Evolutionary conservation across 2,797 vertebrate genomes (phyloP), one percentile per base, ranked within the genome.

Genomic region (Petrocephalus schoutedeni): DNA sequence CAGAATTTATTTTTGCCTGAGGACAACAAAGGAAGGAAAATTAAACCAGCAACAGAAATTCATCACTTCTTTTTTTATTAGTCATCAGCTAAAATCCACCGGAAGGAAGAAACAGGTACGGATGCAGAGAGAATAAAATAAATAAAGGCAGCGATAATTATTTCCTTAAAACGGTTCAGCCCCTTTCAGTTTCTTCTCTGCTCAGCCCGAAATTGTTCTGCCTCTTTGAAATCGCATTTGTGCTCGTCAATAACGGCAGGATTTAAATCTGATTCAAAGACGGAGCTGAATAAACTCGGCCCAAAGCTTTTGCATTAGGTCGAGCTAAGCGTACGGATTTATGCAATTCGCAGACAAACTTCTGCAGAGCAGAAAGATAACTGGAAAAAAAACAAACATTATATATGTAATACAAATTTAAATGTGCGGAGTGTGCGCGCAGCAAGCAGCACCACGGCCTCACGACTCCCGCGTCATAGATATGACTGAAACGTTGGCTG

Each of bases 141-240:
- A 80, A 89, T 87, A 54, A 89, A 86, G 21, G 45, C 36, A 16
- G 23, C 10, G 58, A 58, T 53, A 83, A 82, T 58, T 87, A 82
- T 82, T 87, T 64, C 87, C 10, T 87, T 41, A 32, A 49, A 64
- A 49, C 28, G 19, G 49, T 19, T 59, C 51, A 80, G 67, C 64
- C 57, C 57, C 57, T 51, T 58, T 84, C 54, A 4, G 23, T 80
- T 89, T 83, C 41, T 23, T 23, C 85, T 59, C 74, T 59, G 36
- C 49, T 84, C 49, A 49, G 85, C 88, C 64, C 49, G 36, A 56
- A 45, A 36, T 36, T 61, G 7, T 53, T 88, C 59, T 10, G 67
- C 32, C 16, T 57, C 64, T 86, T 59, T 45, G 71, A 67, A 77
- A 88, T 85, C 49, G 28, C 53, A 19, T 74, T 86, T 71, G 61